phyloP scores from a whole-genome alignment of 2,888 invertebrate species.

The Pegoplata infirma region DNA sequence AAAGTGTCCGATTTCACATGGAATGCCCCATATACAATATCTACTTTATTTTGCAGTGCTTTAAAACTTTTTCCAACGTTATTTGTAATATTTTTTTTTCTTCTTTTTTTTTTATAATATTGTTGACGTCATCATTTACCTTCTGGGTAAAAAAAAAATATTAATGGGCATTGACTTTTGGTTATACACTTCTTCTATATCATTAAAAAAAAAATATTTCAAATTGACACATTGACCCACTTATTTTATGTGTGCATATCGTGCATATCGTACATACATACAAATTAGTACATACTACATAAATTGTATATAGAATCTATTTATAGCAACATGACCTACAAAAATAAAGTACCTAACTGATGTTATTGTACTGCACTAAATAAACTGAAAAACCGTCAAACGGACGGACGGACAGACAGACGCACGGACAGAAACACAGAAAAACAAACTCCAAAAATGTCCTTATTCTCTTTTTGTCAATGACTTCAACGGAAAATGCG shows the following conservation, averaged over 20 bases:
- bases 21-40: no score
- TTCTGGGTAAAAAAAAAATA: constrained; percentile 71
- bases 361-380: constrained; percentile 15
- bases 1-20: no score
- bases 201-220: neutral
- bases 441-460: neutral
- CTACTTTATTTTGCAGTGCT: no score
- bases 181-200: neutral
- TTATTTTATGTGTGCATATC: constrained; percentile 40
- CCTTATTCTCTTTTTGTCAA: constrained; percentile 26
- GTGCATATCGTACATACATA: no score
- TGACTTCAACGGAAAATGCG: constrained; percentile 32
- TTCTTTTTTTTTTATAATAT: neutral
- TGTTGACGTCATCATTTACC: constrained; percentile 74
- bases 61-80: no score
- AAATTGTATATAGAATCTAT: constrained; percentile 40
- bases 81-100: neutral
- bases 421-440: neutral
- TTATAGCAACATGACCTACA: constrained; percentile 54
- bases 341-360: constrained; percentile 36
- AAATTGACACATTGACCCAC: constrained; percentile 61
- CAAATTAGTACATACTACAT: no score
- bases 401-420: no score
- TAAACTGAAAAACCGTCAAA: constrained; percentile 8
- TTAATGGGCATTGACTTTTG: constrained; percentile 34